Base-by-base conservation (phyloP, 2,113 vertebrate genomes). In the Strix uralensis region DNA sequence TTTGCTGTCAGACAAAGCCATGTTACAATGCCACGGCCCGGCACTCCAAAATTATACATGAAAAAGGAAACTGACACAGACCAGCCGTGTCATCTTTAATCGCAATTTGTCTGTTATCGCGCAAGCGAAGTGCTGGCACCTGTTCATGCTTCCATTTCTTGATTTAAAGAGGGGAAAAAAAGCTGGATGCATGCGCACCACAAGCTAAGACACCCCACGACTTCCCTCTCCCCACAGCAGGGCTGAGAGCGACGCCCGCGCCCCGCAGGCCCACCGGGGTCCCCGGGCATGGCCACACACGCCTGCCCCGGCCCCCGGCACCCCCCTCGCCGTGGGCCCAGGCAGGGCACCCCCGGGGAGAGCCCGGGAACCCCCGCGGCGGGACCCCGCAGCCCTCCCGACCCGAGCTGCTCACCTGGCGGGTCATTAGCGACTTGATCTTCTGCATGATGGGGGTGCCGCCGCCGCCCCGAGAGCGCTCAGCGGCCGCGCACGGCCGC, bases 361-460 rank as follows among this genome's bases (percentile, higher is more conserved):
- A 61, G n/a, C 85, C 19, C 11, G 20, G 26, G 5, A 17, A 30
- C 12, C 52, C 47, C 32, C 44, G 13, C 65, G 12, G 49, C 25
- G 4, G 25, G 3, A 3, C 44, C 29, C 23, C 15, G 29, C 81
- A n/a, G 30, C 27, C 32, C 54, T 21, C 55, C 44, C 51, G n/a
- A 36, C 15, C n/a, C 34, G 7, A 59, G 30, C 38, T 18, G 25
- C 98, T 98, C 97, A 99, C 99, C 99, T 99, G 99, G 20, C 99
- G 99, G 98, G 99, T 97, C 99, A 99, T 99, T 27, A 99, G 98
- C 63, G 99, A 99, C 96, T 99, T 99, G 81, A 99, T 99, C 98
- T 99, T 99, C 97, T 99, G 99, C 99, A 99, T 99, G 94, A 23
- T 69, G 67, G 77, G 44, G 70, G 26, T 49, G 26, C 5, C 30